Evolutionary conservation across 1,140 invertebrate species (phyloP), one percentile per base, ranked within the genome.

Genomic region (Papilio polyxenes): DNA sequence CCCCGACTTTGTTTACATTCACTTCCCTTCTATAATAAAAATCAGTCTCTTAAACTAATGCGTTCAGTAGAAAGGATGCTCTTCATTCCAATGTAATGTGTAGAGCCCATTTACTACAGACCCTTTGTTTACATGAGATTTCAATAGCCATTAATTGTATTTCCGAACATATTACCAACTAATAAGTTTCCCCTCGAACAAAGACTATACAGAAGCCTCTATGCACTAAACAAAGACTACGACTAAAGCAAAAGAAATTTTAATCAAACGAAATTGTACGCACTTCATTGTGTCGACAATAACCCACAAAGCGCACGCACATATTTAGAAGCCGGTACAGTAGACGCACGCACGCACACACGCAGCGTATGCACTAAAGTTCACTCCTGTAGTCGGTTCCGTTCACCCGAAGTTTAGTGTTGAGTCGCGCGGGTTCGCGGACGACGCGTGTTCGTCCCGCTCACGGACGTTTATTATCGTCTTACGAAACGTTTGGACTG

Each of bases 281-380:
- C 88, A 90, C 86, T 91, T 89, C 88, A 90, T 89, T 91, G 89
- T 90, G 87, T 90, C 88, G 88, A 92, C 89, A 91, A 91, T 92
- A 92, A 89, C 87, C 87, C 87, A 91, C 89, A 89, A 92, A 92
- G 88, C 88, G 87, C 86, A 81, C 87, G 87, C 85, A 89, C 86
- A 88, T 83, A 80, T 80, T 80, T 80, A 80, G 78, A 80, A 80
- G 59, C 59, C 40, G 78, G 78, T 65, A 80, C 59, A 65, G 78
- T 80, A 80, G 78, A 49, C 20, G 51, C 75, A 53, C 75, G 20
- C 56, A 37, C 56, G 62, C 83, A 72, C 80, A 86, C 82, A 81
- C 83, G 56, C 81, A 77, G 84, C 84, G 86, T 87, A 89, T 89
- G 87, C 88, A 89, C 85, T 87, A 85, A 84, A 83, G 81, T 83